Percentiles rank a stretch among this genome's conserved stretches.
Evolutionary conservation across 2,888 invertebrate species (phyloP).

Genomic region (Hylaea fasciaria): DNA sequence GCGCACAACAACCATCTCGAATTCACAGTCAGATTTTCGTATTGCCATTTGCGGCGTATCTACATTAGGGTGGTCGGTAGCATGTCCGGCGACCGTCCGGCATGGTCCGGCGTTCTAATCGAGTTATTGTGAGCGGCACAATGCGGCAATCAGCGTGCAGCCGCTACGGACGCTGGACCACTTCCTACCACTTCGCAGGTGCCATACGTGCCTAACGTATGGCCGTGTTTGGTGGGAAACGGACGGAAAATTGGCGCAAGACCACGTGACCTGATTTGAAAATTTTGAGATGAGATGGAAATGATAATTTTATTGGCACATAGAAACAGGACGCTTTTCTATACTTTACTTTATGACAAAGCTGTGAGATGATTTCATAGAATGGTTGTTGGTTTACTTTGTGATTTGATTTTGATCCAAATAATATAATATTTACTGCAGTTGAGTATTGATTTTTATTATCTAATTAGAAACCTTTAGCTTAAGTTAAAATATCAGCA

Average conservation of each 20-base stretch:
- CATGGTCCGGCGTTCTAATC: constrained; percentile 73
- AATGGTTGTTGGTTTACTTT: no score
- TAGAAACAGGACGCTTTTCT: no score
- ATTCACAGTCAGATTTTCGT: not conserved
- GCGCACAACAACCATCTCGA: not conserved
- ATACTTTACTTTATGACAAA: no score
- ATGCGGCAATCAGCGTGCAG: constrained; percentile 78
- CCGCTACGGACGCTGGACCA: constrained; percentile 46
- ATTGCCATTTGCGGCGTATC: constrained; percentile 46
- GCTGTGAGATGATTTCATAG: no score
- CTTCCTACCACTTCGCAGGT: constrained; percentile 39
- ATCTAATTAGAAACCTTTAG: no score
- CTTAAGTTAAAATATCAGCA: no score
- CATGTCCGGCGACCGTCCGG: constrained; percentile 71
- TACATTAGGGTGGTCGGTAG: constrained; percentile 43
- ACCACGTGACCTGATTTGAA: not conserved
- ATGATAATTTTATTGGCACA: no score
- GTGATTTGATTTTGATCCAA: no score
- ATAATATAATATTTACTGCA: no score
- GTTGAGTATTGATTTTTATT: no score
- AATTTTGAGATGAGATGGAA: no score
- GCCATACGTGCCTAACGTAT: constrained; percentile 8
- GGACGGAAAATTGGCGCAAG: constrained; percentile 2
- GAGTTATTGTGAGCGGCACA: constrained; percentile 83
- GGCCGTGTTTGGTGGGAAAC: constrained; percentile 4